Percentiles rank a stretch among this genome's conserved stretches.
Conservation (phyloP, 2,797 vertebrate species). For the Pseudocheirus occidentalis region DNA sequence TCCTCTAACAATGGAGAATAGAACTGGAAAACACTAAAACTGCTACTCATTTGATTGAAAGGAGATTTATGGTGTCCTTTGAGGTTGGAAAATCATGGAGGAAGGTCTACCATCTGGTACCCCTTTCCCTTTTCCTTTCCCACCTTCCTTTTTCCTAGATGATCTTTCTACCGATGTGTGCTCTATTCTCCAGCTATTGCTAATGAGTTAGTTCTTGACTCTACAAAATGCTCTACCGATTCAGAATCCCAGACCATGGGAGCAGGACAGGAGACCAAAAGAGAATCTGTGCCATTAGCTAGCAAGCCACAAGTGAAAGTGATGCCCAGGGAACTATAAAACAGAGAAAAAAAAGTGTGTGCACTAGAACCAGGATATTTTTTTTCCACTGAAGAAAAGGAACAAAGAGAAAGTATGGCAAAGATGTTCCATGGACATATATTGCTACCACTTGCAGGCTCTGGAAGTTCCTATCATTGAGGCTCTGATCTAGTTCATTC, state of each 20-base stretch:
- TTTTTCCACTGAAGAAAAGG: not conserved
- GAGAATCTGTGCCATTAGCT: not conserved
- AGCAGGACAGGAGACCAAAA: not conserved
- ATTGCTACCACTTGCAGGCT: not conserved
- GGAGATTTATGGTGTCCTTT: not conserved
- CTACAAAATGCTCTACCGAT: not conserved
- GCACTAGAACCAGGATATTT: not conserved
- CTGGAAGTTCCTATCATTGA: not conserved
- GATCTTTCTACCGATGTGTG: not conserved
- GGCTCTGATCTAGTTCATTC: not conserved
- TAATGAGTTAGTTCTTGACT: not conserved
- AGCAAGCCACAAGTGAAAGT: not conserved
- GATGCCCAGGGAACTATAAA: not conserved
- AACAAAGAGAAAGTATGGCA: not conserved
- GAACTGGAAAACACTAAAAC: conserved; percentile 4
- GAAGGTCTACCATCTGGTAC: not conserved
- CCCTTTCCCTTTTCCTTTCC: not conserved
- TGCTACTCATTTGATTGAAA: not conserved
- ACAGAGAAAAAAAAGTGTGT: not conserved
- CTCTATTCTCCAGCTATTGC: not conserved
- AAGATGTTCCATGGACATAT: not conserved
- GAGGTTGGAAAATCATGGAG: not conserved
- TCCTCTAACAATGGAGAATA: not conserved
- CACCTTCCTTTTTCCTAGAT: not conserved
- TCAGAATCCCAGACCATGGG: not conserved